Conservation (phyloP, 1,140 invertebrate genomes). For the Achroia grisella region DNA sequence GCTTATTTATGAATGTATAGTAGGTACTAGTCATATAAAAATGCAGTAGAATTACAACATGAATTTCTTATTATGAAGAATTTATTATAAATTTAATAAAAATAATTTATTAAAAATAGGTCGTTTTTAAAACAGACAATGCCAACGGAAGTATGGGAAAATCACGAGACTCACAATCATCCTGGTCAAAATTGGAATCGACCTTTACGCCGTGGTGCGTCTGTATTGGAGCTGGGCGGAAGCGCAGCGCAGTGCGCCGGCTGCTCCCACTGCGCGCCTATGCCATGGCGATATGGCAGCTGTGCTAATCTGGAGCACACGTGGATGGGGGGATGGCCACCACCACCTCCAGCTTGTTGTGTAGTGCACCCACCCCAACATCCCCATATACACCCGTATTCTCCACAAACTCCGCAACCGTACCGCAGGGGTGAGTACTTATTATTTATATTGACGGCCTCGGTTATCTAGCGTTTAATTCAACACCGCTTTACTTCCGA, state of each 20-base stretch:
- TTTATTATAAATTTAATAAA: too few relatives aligned
- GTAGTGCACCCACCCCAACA: slow-evolving; percentile 45
- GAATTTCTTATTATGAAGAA: too few relatives aligned
- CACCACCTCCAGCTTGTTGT: slow-evolving; percentile 70
- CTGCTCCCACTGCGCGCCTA: slow-evolving; percentile 57
- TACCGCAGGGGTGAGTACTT: slow-evolving; percentile 46
- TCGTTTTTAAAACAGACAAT: slow-evolving; percentile 5
- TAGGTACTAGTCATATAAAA: too few relatives aligned
- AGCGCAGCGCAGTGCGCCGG: slow-evolving; percentile 75
- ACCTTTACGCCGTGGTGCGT: slow-evolving; percentile 47
- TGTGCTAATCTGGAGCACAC: slow-evolving; percentile 79
- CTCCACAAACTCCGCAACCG: slow-evolving; percentile 68
- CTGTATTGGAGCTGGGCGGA: slow-evolving; percentile 49
- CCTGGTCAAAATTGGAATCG: slow-evolving; percentile 42
- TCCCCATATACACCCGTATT: slow-evolving; percentile 45
- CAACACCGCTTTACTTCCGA: too few relatives aligned
- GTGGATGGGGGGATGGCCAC: slow-evolving; percentile 33
- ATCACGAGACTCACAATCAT: slow-evolving; percentile 5
- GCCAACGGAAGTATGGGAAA: slow-evolving; percentile 35
- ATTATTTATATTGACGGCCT: too few relatives aligned
- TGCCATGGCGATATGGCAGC: slow-evolving; percentile 75
- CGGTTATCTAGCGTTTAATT: too few relatives aligned
- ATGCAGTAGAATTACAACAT: too few relatives aligned
- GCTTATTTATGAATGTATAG: too few relatives aligned
- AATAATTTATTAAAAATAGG: too few relatives aligned